Percentiles rank a stretch among this genome's conserved stretches.
Evolutionary conservation across 1,140 invertebrate species (phyloP).

Genomic region (Bombus vancouverensis): DNA sequence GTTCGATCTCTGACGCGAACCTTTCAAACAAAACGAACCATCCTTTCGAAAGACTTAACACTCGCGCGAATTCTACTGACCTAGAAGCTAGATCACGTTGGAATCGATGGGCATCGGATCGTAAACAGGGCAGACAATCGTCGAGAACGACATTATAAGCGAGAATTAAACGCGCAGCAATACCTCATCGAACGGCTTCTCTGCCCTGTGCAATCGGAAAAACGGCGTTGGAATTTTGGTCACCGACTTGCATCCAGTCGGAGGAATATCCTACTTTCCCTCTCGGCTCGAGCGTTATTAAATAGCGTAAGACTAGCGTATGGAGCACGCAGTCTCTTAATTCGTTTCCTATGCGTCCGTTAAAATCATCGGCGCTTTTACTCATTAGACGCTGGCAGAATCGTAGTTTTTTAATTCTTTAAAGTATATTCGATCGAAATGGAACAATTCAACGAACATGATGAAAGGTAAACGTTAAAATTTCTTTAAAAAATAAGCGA

Average conservation of each 20-base stretch:
- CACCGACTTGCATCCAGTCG: not conserved
- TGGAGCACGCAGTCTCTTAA: not conserved
- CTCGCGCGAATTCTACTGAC: conserved; percentile 30
- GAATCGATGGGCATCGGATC: conserved; percentile 51
- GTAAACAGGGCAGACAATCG: conserved; percentile 3
- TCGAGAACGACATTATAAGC: not conserved
- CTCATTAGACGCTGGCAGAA: not conserved
- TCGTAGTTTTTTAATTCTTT: not conserved
- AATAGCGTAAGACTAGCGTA: not conserved
- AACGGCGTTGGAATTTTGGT: not conserved
- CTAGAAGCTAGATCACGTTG: conserved; percentile 29
- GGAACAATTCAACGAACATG: not conserved
- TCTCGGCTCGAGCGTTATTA: not conserved
- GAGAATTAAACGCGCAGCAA: not conserved
- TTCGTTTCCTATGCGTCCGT: not conserved
- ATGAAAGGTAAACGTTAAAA: not conserved
- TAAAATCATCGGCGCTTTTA: not conserved
- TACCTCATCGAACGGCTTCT: conserved; percentile 6
- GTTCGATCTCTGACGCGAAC: conserved; percentile 30
- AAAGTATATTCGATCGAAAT: not conserved
- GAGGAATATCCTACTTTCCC: not conserved
- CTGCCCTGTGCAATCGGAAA: conserved; percentile 25
- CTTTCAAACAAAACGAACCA: not conserved
- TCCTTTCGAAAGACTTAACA: conserved; percentile 37
- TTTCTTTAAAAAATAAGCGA: not conserved